Percentiles rank a stretch among this genome's conserved stretches.
Evolutionary conservation across 2,888 invertebrate genomes (phyloP).

Genomic region (Serripes groenlandicus): DNA sequence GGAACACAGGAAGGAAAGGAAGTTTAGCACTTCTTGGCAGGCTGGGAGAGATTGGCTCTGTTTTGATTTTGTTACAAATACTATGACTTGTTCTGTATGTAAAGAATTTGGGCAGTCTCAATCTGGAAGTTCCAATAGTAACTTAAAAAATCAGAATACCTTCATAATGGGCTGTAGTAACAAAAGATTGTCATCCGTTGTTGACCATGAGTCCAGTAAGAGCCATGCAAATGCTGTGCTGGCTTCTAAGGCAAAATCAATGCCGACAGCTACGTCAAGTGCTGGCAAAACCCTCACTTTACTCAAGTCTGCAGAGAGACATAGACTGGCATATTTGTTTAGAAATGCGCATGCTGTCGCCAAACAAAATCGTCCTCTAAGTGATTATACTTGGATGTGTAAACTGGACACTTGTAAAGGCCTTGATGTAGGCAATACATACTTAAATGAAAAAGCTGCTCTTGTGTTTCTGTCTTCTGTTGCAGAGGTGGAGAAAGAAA

Average conservation of each 20-base stretch:
- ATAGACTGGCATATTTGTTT: no score
- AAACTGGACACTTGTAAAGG: neutral
- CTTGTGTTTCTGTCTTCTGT: neutral
- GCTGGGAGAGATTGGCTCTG: neutral
- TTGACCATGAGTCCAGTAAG: neutral
- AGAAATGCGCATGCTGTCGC: no score
- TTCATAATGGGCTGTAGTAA: neutral
- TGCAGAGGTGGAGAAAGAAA: neutral
- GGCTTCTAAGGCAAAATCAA: neutral
- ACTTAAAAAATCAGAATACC: neutral
- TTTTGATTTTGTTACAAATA: neutral
- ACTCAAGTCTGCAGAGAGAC: no score
- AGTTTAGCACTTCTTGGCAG: neutral
- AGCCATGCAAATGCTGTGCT: neutral
- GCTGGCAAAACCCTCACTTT: neutral
- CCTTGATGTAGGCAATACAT: neutral
- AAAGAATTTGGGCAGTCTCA: no score
- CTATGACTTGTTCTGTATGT: neutral
- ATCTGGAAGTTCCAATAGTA: neutral
- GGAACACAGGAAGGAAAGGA: neutral
- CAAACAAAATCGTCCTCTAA: neutral
- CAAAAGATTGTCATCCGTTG: neutral
- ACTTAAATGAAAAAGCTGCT: neutral
- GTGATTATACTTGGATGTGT: neutral
- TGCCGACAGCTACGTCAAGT: neutral